A percentile compares a stretch with the other conserved stretches of the same genome.
phyloP scores from a whole-genome alignment of 2,888 invertebrate species.

The Sussaba pulchella region DNA sequence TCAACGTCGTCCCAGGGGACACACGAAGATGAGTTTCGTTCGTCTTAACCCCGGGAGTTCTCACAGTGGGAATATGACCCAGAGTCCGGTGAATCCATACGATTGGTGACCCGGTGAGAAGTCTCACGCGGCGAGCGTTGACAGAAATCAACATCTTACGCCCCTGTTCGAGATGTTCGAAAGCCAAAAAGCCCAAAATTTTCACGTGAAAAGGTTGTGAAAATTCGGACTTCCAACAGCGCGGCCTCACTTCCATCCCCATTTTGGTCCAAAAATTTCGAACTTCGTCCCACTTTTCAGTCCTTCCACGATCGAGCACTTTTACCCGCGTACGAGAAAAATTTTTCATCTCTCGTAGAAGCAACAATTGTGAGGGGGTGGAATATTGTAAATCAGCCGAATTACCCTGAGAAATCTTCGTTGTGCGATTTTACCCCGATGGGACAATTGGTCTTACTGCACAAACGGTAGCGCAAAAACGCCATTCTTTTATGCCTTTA shows the following conservation, averaged over 20 bases:
- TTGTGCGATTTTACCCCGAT: not conserved
- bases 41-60: constrained; percentile 54
- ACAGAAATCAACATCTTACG: constrained; percentile 35
- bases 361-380: no score
- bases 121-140: constrained; percentile 64
- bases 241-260: constrained; percentile 1
- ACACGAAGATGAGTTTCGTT: constrained; percentile 10
- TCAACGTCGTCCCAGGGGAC: not conserved
- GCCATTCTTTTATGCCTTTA: not conserved
- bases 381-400: constrained; percentile 14
- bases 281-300: no score
- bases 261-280: not conserved
- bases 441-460: not conserved
- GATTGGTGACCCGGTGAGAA: constrained; percentile 15
- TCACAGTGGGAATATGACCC: not conserved
- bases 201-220: constrained; percentile 52
- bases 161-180: constrained; percentile 19
- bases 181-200: constrained; percentile 1
- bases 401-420: not conserved
- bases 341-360: no score
- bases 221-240: constrained; percentile 53
- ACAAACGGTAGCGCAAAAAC: constrained; percentile 10
- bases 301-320: no score
- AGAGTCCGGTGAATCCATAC: constrained; percentile 27
- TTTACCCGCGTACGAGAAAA: no score